These are phyloP conservation scores for Henricia sp. DNA, from an alignment of 53 echinoderm and acorn worm species.

Conservation along the genomic window DNA sequence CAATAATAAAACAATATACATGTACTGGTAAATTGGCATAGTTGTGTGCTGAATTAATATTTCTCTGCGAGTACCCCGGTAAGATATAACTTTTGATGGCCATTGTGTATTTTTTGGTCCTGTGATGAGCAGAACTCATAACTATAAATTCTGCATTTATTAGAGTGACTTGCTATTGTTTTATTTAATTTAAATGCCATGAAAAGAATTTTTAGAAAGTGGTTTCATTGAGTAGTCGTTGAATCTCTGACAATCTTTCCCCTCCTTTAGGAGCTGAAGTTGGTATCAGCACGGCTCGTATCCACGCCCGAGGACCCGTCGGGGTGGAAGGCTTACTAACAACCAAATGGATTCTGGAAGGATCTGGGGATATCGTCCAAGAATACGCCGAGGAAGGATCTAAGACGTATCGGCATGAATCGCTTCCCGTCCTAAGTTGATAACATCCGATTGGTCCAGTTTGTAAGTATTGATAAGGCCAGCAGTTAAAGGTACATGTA, in stretches of 20 bases:
- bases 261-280: slow-evolving; percentile 87
- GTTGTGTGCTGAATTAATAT: no score
- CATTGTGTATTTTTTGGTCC: no score
- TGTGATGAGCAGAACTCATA: no score
- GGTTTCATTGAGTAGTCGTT: not conserved
- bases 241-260: not conserved
- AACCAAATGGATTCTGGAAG: slow-evolving; percentile 96
- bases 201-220: not conserved
- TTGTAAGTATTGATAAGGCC: not conserved
- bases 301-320: slow-evolving; percentile 97
- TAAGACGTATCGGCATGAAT: slow-evolving; percentile 83
- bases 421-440: slow-evolving; percentile 60
- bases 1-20: no score
- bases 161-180: no score
- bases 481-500: no score
- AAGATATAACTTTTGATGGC: no score
- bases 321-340: slow-evolving; percentile 99
- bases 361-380: slow-evolving; percentile 87
- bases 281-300: slow-evolving; percentile 92
- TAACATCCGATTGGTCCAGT: not conserved
- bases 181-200: no score
- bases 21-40: no score
- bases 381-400: slow-evolving; percentile 73
- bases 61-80: no score
- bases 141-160: no score